A percentile compares a stretch with the other conserved stretches of the same genome.
Evolutionary conservation across 2,797 vertebrate genomes (phyloP).

Genomic region (Rhinella marina): DNA sequence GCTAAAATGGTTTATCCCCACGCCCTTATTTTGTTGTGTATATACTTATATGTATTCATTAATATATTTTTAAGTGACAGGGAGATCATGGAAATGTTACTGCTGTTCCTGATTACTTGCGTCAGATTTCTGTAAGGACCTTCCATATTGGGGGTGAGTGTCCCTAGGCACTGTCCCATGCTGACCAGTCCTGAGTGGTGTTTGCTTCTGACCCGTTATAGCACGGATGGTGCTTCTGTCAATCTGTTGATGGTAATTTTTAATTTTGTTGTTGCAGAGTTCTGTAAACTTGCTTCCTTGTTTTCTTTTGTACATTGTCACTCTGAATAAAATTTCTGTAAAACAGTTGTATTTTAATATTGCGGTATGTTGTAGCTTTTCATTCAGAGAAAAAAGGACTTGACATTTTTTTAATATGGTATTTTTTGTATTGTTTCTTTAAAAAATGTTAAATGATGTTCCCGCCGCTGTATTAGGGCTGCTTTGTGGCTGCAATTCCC

Average conservation of each 20-base stretch:
- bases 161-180: neutral
- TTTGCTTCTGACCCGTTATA: constrained; percentile 64
- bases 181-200: neutral
- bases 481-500: too few species aligned
- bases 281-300: constrained; percentile 67
- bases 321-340: constrained; percentile 75
- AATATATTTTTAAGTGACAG: neutral
- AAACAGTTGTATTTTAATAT: neutral
- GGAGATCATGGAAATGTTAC: neutral
- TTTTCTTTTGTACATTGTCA: constrained; percentile 73
- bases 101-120: neutral
- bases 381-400: neutral
- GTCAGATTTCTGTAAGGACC: neutral
- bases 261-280: constrained; percentile 56
- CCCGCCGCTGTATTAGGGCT: too few species aligned
- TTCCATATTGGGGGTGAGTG: neutral
- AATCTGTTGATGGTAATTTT: constrained; percentile 66
- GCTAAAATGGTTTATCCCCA: constrained; percentile 31
- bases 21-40: neutral
- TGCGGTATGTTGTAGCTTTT: neutral
- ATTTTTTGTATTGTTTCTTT: too few species aligned
- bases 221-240: constrained; percentile 69
- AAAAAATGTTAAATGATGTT: too few species aligned
- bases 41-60: neutral
- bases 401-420: too few species aligned